A percentile compares a stretch with the other conserved stretches of the same genome.
phyloP scores from a whole-genome alignment of 2,113 vertebrate species.

The Alouatta palliata region DNA sequence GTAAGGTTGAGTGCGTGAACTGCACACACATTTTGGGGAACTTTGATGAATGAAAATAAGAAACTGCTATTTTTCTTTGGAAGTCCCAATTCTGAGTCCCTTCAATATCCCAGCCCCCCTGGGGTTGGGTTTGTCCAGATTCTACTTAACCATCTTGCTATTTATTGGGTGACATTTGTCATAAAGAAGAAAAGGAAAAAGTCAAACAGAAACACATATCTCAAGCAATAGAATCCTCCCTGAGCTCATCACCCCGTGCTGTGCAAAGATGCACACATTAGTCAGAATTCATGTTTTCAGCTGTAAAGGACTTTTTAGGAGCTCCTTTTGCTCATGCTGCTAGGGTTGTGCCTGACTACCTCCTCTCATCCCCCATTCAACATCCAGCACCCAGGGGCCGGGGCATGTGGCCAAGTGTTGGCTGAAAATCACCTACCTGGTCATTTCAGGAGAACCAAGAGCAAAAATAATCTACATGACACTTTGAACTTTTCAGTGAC shows the following conservation, averaged over 20 bases:
- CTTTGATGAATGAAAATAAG: neutral
- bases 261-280: neutral
- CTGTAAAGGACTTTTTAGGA: neutral
- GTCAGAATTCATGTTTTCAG: neutral
- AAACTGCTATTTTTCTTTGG: neutral
- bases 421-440: neutral
- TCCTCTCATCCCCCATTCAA: neutral
- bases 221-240: neutral
- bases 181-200: neutral
- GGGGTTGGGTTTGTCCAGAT: neutral
- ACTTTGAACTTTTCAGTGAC: neutral
- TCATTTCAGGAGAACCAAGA: neutral
- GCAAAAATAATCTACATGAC: neutral
- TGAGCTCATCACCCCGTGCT: neutral
- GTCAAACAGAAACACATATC: neutral
- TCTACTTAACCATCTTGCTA: neutral
- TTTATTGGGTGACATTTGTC: neutral
- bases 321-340: neutral
- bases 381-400: neutral
- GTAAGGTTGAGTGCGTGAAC: neutral
- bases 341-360: too few species aligned
- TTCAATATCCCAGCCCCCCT: neutral
- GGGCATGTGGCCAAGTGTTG: fast-evolving
- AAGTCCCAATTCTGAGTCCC: too few species aligned
- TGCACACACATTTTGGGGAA: neutral